Conservation (phyloP, 2,113 vertebrate species). For the Callaeas wilsoni region DNA sequence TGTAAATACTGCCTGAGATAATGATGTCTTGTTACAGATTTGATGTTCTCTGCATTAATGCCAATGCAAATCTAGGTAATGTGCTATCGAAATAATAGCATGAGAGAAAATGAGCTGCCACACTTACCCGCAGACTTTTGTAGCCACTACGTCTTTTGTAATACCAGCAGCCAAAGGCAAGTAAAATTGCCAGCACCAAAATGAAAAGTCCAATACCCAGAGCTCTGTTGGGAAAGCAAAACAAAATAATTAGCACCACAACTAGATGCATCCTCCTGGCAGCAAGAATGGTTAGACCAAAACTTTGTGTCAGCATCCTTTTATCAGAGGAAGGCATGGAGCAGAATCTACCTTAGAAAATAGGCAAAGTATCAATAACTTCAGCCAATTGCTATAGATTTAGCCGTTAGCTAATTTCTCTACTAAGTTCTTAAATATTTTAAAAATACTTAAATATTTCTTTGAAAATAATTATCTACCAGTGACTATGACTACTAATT, state of each 20-base stretch:
- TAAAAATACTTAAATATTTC: neutral
- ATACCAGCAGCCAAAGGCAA: slow-evolving; percentile 90
- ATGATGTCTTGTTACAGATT: neutral
- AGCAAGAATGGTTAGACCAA: neutral
- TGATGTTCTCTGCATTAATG: neutral
- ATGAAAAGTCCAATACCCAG: slow-evolving; percentile 84
- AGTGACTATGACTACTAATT: neutral
- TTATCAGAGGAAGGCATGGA: neutral
- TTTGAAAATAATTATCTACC: neutral
- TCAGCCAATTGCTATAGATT: neutral
- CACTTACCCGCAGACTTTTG: slow-evolving; percentile 81
- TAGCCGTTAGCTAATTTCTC: neutral
- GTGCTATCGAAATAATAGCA: neutral
- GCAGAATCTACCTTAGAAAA: neutral
- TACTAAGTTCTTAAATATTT: neutral
- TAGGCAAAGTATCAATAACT: neutral
- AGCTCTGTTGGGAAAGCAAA: slow-evolving; percentile 74
- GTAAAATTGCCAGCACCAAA: slow-evolving; percentile 80
- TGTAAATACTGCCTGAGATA: neutral
- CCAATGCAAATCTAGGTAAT: neutral
- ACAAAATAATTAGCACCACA: neutral
- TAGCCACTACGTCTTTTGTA: slow-evolving; percentile 87
- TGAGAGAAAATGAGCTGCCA: neutral
- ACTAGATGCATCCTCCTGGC: neutral
- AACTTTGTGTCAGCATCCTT: neutral